These are phyloP conservation scores for Nycteola revayana DNA, from an alignment of 2,888 invertebrate species.

Conservation along the genomic window DNA sequence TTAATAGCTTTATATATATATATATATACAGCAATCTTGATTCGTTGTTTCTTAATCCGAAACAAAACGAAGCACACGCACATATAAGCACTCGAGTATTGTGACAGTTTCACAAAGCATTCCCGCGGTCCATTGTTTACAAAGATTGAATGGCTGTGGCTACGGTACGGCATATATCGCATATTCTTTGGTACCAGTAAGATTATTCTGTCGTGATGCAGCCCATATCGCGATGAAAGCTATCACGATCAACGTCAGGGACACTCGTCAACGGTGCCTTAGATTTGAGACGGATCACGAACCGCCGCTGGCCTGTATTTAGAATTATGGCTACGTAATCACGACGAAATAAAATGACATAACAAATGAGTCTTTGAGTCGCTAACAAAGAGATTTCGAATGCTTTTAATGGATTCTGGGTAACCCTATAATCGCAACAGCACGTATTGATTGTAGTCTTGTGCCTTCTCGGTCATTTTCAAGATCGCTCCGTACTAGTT, in stretches of 20 bases:
- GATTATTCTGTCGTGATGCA: slow-evolving; percentile 56
- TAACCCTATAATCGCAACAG: too few relatives aligned
- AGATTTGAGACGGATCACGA: slow-evolving; percentile 40
- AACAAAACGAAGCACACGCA: too few relatives aligned
- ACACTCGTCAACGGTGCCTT: slow-evolving; percentile 42
- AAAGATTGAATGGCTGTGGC: slow-evolving; percentile 37
- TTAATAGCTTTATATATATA: too few relatives aligned
- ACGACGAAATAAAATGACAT: slow-evolving; percentile 6
- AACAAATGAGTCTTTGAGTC: too few relatives aligned
- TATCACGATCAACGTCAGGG: slow-evolving; percentile 53
- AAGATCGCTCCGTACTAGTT: too few relatives aligned
- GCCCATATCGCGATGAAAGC: slow-evolving; percentile 66
- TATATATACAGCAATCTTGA: too few relatives aligned
- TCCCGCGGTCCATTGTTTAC: slow-evolving; percentile 43
- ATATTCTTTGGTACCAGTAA: too few relatives aligned
- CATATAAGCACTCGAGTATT: slow-evolving; percentile 15
- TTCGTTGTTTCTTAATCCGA: too few relatives aligned
- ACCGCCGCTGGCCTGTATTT: slow-evolving; percentile 19
- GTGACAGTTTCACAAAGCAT: slow-evolving; percentile 30
- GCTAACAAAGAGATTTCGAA: too few relatives aligned
- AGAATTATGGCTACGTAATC: slow-evolving; percentile 14
- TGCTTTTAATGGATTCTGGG: too few relatives aligned
- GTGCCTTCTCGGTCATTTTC: too few relatives aligned
- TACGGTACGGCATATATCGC: slow-evolving; percentile 45
- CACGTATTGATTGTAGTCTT: too few relatives aligned